Base-by-base conservation (phyloP, 2,888 invertebrate species). In the Spodoptera exigua region DNA sequence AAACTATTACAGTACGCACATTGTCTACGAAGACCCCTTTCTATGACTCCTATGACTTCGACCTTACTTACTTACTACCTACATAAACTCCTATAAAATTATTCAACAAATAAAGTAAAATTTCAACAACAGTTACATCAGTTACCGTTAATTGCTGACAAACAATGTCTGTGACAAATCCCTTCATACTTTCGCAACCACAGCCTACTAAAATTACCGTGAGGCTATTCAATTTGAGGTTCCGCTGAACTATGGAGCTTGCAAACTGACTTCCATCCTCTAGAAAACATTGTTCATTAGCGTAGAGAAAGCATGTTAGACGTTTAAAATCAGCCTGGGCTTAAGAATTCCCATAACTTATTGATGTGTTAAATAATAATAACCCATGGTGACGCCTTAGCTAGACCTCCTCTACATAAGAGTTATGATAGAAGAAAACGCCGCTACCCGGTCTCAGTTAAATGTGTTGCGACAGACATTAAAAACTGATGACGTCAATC, bases 141-240 rank as follows among this genome's bases (percentile, higher is more conserved):
- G n/a, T 34, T 36, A 39, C 40, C 5, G 52, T 53, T 52, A 53
- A 53, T 53, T 43, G 16, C 43, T 13, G 7, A 34, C 43, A 51
- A 57, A 70, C 61, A 66, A 71, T 71, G 67, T 53, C 61, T 67
- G 57, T 67, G 48, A 46, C 67, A 55, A 67, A 70, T 65, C 32
- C 39, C 52, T 56, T 53, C 45, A 17, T 55, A 64, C 60, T 71
- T 71, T 68, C 68, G 18, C 56, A 51, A 54, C 51, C 44, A 39
- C 43, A 51, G 39, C 14, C 45, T 71, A 56, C 49, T 55, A 67
- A 51, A 70, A 62, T 67, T 46, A 62, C 58, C 45, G 63, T 67
- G 44, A 40, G 27, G 13, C 72, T 16, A 63, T 67, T 55, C 44
- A 70, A 67, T 59, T n/a, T 54, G 56, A 60, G 53, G 70, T 67